phyloP scores from a whole-genome alignment of 2,888 invertebrate genomes.

The Drosophila engyochracea region DNA sequence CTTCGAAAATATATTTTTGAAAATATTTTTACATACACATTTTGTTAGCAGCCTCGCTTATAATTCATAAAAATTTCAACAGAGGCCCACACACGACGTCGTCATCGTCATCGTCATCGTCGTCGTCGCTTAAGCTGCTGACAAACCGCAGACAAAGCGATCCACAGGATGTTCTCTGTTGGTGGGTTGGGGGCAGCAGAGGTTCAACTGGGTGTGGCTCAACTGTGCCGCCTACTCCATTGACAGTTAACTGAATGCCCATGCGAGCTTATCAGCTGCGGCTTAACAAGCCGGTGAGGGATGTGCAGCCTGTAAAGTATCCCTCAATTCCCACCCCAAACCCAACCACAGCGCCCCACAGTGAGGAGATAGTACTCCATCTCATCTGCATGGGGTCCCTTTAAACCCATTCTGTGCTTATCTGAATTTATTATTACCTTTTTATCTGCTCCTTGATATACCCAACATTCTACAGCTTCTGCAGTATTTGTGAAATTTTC shows the following conservation, averaged over 20 bases:
- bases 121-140: constrained; percentile 35
- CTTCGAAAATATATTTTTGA: constrained; percentile 37
- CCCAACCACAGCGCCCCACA: background rate
- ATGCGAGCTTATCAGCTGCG: constrained; percentile 43
- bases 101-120: constrained; percentile 12
- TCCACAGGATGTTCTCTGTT: constrained; percentile 49
- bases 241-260: constrained; percentile 62
- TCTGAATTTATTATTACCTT: constrained; percentile 18
- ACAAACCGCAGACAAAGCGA: constrained; percentile 73
- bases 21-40: constrained; percentile 67
- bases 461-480: background rate
- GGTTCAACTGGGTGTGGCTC: constrained; percentile 14
- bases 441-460: background rate
- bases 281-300: constrained; percentile 49
- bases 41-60: constrained; percentile 50
- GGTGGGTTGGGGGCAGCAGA: background rate
- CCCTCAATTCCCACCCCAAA: constrained; percentile 13
- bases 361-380: background rate
- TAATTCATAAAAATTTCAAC: constrained; percentile 75
- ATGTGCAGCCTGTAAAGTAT: constrained; percentile 11
- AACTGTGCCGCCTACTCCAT: constrained; percentile 51
- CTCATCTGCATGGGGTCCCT: constrained; percentile 3
- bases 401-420: background rate
- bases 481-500: background rate
- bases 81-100: constrained; percentile 57